Conservation (phyloP, 2,113 vertebrate species). For the Tapirus terrestris region DNA sequence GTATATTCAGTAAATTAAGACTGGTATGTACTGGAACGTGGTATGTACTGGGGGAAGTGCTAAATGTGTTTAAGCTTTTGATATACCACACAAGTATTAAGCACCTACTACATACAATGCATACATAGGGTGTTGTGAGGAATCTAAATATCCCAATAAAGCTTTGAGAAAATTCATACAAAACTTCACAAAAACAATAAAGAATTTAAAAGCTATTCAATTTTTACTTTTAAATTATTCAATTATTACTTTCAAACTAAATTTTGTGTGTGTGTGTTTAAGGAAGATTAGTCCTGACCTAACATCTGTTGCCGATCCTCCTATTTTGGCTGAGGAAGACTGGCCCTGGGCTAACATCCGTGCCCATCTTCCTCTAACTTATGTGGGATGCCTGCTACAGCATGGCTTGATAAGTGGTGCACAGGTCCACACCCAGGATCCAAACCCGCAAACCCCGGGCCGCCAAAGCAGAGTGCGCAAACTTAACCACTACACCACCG, state of each 20-base stretch:
- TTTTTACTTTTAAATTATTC: background rate
- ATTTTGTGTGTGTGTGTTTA: background rate
- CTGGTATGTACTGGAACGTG: background rate
- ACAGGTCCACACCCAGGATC: too few relatives aligned
- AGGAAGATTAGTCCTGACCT: too few relatives aligned
- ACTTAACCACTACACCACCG: too few relatives aligned
- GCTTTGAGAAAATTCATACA: background rate
- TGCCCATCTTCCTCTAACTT: too few relatives aligned
- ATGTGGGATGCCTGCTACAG: too few relatives aligned
- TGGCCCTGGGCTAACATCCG: too few relatives aligned
- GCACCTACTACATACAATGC: background rate
- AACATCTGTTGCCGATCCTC: too few relatives aligned
- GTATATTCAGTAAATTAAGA: background rate
- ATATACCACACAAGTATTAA: background rate
- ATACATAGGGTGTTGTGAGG: background rate
- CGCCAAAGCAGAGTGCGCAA: too few relatives aligned
- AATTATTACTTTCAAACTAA: background rate
- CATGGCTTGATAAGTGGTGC: too few relatives aligned
- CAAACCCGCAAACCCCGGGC: too few relatives aligned
- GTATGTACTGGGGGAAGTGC: background rate
- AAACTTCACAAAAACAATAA: background rate
- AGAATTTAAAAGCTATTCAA: background rate
- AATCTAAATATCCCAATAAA: background rate
- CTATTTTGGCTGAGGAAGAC: too few relatives aligned
- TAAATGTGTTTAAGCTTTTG: background rate